Evolutionary conservation across 2,113 vertebrate species (phyloP).

Genomic region (Archocentrus centrarchus): DNA sequence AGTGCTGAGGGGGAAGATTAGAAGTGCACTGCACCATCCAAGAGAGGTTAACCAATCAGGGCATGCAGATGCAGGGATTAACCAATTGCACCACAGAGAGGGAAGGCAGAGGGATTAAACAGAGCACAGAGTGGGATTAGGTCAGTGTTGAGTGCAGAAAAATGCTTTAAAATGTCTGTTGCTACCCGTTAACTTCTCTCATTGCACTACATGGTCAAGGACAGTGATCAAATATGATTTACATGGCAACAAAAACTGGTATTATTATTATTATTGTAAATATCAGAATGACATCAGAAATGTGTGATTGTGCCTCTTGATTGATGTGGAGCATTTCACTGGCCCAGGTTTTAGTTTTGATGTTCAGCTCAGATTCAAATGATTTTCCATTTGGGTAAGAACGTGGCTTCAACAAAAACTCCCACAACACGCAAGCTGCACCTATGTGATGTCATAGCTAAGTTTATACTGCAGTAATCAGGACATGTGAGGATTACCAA

Average conservation of each 20-base stretch:
- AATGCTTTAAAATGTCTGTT: constrained; percentile 65
- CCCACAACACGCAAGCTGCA: neutral
- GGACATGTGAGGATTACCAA: constrained; percentile 77
- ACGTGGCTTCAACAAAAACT: neutral
- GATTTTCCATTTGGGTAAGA: neutral
- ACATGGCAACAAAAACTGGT: neutral
- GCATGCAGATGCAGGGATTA: constrained; percentile 70
- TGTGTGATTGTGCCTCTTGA: neutral
- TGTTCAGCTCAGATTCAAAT: neutral
- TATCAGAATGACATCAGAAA: neutral
- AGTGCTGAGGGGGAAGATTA: constrained; percentile 70
- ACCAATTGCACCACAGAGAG: constrained; percentile 71
- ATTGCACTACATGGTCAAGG: neutral
- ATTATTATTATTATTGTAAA: neutral
- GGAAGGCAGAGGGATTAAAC: constrained; percentile 74
- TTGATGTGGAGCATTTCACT: neutral
- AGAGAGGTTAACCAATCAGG: constrained; percentile 74
- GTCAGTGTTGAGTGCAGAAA: constrained; percentile 60
- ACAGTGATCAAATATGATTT: constrained; percentile 1
- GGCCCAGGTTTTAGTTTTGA: neutral
- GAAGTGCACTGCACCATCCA: constrained; percentile 56
- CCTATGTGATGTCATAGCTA: constrained; percentile 24
- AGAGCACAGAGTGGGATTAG: constrained; percentile 73
- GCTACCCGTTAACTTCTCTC: neutral
- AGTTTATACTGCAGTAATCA: constrained; percentile 60